These are phyloP conservation scores for Oryctolagus cuniculus DNA, from an alignment of 2,113 vertebrate genomes.

Conservation along the genomic window mOryCun1.1 NC_091434.1:125171501-125172000, in stretches of 20 bases:
- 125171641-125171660: not conserved
- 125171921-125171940: not conserved
- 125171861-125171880: not conserved
- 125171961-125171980: constrained; percentile 40
- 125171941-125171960: not conserved
- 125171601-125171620: not conserved
- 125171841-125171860: not conserved
- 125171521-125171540: not conserved
- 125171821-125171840: not conserved
- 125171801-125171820: not conserved
- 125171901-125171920: not conserved
- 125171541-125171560: not conserved
- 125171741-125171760: not conserved
- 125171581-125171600: not conserved
- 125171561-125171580: not conserved
- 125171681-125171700: not conserved
- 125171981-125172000: not conserved
- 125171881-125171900: not conserved
- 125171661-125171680: not conserved
- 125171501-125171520: not conserved
- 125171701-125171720: not conserved
- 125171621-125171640: not conserved
- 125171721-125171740: constrained; percentile 21
- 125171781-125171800: no score
- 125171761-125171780: not conserved